Base-by-base conservation (phyloP, 2,888 invertebrate species). In the Spatulosminthurus flaviceps region DNA sequence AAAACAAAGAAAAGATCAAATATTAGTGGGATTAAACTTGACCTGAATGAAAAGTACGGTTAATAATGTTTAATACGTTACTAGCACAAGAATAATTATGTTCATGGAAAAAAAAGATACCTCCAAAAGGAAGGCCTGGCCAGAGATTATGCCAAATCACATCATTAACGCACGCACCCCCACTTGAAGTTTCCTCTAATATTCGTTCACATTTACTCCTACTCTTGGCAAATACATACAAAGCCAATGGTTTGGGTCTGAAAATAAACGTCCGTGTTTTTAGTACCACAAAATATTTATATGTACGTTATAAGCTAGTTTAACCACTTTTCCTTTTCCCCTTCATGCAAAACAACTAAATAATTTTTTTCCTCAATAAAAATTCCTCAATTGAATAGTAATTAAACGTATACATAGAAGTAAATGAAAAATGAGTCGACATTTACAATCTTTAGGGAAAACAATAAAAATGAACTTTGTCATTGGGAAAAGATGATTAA, bases 101-200 rank as follows among this genome's bases (percentile, higher is more conserved):
- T 4, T 2, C 24, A 22, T 64, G 11, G 2, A 24, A 64, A 9
- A 4, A 16, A 4, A 22, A 24, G 2, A 22, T 95, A 19, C 98
- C 98, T 77, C 98, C 98, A 88, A 99, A 99, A 0, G 98, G 98
- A 80, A 98, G 88, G 19, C 93, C 92, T 77, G 95, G 94, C 88
- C 85, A 71, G 2, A 71, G 19, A 24, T 42, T 41, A 16, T 71
- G 71, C 71, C 71, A 71, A 9, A 71, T 71, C 2, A 98, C 97
- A 88, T 98, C 97, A 89, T 98, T 98, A 87, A 94, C 90, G 87
- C 92, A 90, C 87, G 94, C 90, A 83, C 93, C 92, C 82, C 97
- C 97, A 88, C 93, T 92, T 85, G 92, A 91, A 42, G 95, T 94
- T 87, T 92, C 92, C 80, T 90, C 88, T 84, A 92, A 87, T 86